Percentiles rank a stretch among this genome's conserved stretches.
Evolutionary conservation across 2,113 vertebrate species (phyloP).

Genomic region (Lepisosteus oculatus): DNA sequence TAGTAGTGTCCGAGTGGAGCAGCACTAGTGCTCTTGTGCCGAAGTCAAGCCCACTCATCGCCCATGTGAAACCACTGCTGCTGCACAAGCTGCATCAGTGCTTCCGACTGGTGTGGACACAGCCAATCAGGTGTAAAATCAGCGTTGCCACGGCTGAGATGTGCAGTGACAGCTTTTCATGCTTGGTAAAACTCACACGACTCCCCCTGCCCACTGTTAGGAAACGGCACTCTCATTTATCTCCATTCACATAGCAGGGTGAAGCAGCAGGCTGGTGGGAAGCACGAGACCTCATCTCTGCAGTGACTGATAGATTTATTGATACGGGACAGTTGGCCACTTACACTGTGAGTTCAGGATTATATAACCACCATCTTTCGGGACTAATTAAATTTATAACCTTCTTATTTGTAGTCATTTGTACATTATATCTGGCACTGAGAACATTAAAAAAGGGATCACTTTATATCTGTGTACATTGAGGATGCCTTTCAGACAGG

Average conservation of each 20-base stretch:
- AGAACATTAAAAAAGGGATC: too few species aligned
- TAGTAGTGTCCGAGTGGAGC: neutral
- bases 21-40: neutral
- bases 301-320: conserved; percentile 17
- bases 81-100: neutral
- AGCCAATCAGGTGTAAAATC: conserved; percentile 14
- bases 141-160: neutral
- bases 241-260: conserved; percentile 2
- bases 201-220: conserved; percentile 4
- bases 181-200: neutral
- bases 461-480: too few species aligned
- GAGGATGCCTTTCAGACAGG: too few species aligned
- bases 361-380: conserved; percentile 2
- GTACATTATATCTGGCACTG: too few species aligned
- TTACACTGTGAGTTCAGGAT: neutral
- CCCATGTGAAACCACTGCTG: too few species aligned
- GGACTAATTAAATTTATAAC: neutral
- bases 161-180: conserved; percentile 14
- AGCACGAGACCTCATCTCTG: neutral
- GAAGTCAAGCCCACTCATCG: neutral
- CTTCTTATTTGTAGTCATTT: neutral
- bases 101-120: conserved; percentile 5
- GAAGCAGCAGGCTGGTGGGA: neutral
- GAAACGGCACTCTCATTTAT: conserved; percentile 14
- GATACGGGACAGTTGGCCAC: neutral